phyloP scores from a whole-genome alignment of 1,140 invertebrate species.

The Solenopsis invicta region DNA sequence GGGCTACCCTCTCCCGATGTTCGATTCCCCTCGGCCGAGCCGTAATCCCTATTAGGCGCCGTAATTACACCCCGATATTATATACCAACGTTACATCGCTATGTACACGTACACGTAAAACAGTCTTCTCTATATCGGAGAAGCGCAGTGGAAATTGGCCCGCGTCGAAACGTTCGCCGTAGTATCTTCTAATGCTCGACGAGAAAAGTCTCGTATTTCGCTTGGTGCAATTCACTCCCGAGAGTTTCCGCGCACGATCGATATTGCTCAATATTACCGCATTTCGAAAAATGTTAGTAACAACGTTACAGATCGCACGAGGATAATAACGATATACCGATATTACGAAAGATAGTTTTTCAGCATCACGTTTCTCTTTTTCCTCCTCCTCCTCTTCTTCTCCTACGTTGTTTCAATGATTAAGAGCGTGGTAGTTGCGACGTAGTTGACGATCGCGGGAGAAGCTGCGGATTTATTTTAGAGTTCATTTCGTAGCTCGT shows the following conservation, averaged over 20 bases:
- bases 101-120: slow-evolving; percentile 58
- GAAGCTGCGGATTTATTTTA: slow-evolving; percentile 76
- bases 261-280: slow-evolving; percentile 26
- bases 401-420: neutral
- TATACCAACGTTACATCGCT: slow-evolving; percentile 58
- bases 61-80: slow-evolving; percentile 69
- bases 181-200: neutral
- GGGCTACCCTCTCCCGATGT: slow-evolving; percentile 60
- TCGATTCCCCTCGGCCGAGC: slow-evolving; percentile 68
- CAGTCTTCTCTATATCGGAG: neutral
- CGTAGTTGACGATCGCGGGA: neutral
- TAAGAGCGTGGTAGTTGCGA: neutral
- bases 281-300: slow-evolving; percentile 11
- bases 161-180: slow-evolving; percentile 6
- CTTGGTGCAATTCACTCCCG: slow-evolving; percentile 4
- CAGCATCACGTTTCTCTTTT: neutral
- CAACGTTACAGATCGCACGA: neutral
- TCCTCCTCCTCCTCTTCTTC: neutral
- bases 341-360: neutral
- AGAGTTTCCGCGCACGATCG: neutral
- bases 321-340: neutral
- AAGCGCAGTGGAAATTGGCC: slow-evolving; percentile 44
- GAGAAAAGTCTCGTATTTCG: slow-evolving; percentile 47
- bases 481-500: slow-evolving; percentile 75
- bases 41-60: slow-evolving; percentile 72